Base-by-base conservation (phyloP, 1,140 invertebrate genomes). In the Homalodisca vitripennis region DNA sequence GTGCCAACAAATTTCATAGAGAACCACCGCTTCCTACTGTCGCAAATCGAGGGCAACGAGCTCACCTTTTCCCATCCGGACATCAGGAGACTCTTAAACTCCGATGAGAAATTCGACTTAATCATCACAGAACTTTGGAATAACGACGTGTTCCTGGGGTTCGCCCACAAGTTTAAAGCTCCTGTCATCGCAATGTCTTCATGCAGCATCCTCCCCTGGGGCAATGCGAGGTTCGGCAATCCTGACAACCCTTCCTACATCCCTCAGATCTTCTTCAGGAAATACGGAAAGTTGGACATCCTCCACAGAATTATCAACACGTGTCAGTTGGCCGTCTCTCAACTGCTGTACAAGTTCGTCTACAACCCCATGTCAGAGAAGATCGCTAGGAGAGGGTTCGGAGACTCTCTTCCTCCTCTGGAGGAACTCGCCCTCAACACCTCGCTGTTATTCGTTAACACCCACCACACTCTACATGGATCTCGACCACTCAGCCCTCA, bases 401-500 rank as follows among this genome's bases (percentile, higher is more conserved):
- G 73, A 14, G 60, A 53, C 2, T 62, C 71, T 24, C 57, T 80
- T 22, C 81, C 84, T 1, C 79, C 78, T 32, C 76, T 88, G 22
- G 80, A 82, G 1, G 79, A 81, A 10, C 77, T 88, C 65, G 82
- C 82, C 6, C 80, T 82, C 53, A 85, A 87, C 70, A 83, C 85
- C 2, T 87, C 84, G 73, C 72, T 90, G 1, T 73, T 89, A 6
- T 79, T 92, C n/a, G 78, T 87, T 0, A 89, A 90, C 76, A 83
- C 84, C 0, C 86, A 90, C 77, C 86, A 84, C 73, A 80, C 83
- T 12, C 75, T 88, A 2, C 85, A 83, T 64, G 82, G 83, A 6
- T 83, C 85, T 0, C 82, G 81, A 64, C 81, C 88, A 13, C 76
- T 85, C 46, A 81, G 85, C 0, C 85, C 88, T 0, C 84, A 84